Evolutionary conservation across 1,140 invertebrate genomes (phyloP), one percentile per base, ranked within the genome.

Genomic region (Nixonia krombeini): DNA sequence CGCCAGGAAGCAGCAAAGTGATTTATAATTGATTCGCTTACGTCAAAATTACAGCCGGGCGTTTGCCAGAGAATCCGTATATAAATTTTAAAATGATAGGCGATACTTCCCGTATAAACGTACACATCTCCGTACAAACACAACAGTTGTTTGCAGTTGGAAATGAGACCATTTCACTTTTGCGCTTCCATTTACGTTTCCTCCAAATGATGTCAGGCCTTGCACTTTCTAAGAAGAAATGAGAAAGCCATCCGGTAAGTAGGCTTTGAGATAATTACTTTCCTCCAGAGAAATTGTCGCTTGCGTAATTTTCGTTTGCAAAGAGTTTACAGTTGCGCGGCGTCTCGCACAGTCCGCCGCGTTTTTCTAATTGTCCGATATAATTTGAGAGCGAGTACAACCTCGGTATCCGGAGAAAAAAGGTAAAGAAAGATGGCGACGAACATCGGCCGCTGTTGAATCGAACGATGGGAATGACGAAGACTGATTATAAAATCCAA

Each of bases 251-350:
- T 58, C 40, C 44, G 49, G 37, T 58, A 49, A 53, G 42, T 38
- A 23, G 25, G 55, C 46, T 65, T 65, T 52, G 53, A 57, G 53
- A 65, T 65, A 65, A 65, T 58, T 58, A 53, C 49, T 65, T 52
- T 56, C 41, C 38, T 28, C 42, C 41, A 65, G 53, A 4, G 51
- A 65, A 47, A 42, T 46, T 33, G 23, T 45, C 46, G 61, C 61
- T 57, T 57, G 52, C 52, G 46, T 64, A 56, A 64, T 64, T 64
- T 52, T 64, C 53, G 42, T 65, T 65, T 41, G 35, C 49, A 47
- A 57, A 65, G 49, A 66, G 49, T 49, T 53, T 46, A 65, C 62
- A 57, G 57, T 21, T 3, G 21, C 2, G 6, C 2, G 6, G 10
- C 2, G 9, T 2, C 28, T 31, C 8, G 1, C 9, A n/a, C 8